Conservation (phyloP, 2,113 vertebrate genomes). For the Neomonachus schauinslandi region DNA sequence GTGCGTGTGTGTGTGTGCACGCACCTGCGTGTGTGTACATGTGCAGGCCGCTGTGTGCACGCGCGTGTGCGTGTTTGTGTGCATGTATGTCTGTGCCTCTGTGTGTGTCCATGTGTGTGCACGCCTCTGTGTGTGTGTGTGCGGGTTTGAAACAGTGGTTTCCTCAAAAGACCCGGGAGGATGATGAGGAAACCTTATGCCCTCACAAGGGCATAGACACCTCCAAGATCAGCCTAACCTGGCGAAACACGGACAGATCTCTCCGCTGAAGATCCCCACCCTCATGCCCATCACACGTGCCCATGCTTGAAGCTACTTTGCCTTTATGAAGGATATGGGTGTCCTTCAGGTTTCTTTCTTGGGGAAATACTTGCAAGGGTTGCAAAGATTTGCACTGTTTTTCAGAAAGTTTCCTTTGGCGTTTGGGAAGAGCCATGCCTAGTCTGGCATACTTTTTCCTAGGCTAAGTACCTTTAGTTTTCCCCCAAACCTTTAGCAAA, state of each 20-base stretch:
- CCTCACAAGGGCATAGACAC: accelerated
- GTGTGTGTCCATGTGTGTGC: no score
- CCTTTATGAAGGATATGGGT: accelerated
- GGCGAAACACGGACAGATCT: accelerated
- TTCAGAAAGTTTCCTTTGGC: not conserved
- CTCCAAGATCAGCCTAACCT: accelerated
- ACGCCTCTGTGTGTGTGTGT: not conserved
- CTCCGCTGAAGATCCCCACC: accelerated
- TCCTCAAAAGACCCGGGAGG: not conserved
- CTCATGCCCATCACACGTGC: not conserved
- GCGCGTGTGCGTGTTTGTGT: accelerated
- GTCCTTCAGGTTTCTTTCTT: not conserved
- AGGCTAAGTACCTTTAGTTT: accelerated
- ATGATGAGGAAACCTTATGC: accelerated
- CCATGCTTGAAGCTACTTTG: accelerated
- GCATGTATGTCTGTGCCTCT: accelerated
- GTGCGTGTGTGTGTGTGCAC: accelerated
- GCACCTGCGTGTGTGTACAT: no score
- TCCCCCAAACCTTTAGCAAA: accelerated
- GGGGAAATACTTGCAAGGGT: not conserved
- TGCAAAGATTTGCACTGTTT: not conserved
- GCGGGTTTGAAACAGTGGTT: not conserved
- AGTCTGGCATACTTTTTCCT: not conserved
- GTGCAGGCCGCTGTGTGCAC: not conserved
- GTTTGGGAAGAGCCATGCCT: not conserved